phyloP scores from a whole-genome alignment of 2,888 invertebrate species.

The Apamea monoglypha region DNA sequence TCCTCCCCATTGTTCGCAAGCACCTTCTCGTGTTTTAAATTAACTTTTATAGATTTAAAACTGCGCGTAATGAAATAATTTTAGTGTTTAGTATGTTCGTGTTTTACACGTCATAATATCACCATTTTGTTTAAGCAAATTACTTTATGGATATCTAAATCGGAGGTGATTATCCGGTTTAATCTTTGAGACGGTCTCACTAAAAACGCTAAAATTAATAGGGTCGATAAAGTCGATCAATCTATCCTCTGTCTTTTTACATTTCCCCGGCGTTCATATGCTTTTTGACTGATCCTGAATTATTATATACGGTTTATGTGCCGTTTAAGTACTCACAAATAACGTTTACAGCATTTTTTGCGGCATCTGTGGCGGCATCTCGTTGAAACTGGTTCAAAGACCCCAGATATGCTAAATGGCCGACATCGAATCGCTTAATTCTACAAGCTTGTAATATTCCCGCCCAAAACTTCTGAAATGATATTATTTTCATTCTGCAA shows the following conservation, averaged over 20 bases:
- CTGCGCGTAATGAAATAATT: slow-evolving; percentile 38
- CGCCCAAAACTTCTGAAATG: slow-evolving; percentile 12
- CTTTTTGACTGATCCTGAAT: slow-evolving; percentile 17
- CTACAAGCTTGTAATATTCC: slow-evolving; percentile 31
- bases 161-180: slow-evolving; percentile 14
- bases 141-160: slow-evolving; percentile 6
- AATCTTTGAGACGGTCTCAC: slow-evolving; percentile 8
- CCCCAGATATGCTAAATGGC: slow-evolving; percentile 55
- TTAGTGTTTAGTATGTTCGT: slow-evolving; percentile 4
- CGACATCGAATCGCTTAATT: slow-evolving; percentile 59
- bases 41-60: slow-evolving; percentile 57
- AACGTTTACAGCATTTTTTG: slow-evolving; percentile 47
- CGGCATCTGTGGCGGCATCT: slow-evolving; percentile 19
- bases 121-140: slow-evolving; percentile 12
- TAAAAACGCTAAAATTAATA: slow-evolving; percentile 12
- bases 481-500: slow-evolving; percentile 12
- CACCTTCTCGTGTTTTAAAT: slow-evolving; percentile 59
- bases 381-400: slow-evolving; percentile 59
- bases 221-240: slow-evolving; percentile 5
- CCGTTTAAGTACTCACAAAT: slow-evolving; percentile 42
- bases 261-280: slow-evolving; percentile 2
- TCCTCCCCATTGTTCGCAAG: slow-evolving; percentile 61
- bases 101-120: slow-evolving; percentile 25
- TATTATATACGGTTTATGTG: slow-evolving; percentile 33
- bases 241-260: background rate